Conservation (phyloP, 2,113 vertebrate genomes). For the Apeltes quadracus region DNA sequence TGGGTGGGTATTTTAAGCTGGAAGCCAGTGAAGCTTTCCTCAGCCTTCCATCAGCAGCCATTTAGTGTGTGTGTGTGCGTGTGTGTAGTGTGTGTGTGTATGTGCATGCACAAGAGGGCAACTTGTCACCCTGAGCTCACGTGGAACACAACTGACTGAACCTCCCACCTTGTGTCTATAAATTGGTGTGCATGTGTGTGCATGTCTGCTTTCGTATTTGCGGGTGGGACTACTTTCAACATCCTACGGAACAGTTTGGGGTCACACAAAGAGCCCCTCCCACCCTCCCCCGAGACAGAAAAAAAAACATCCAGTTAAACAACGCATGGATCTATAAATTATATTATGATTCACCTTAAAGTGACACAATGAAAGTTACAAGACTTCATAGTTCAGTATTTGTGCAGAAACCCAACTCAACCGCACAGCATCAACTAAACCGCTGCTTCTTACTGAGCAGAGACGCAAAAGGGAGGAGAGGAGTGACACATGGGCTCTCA, state of each 20-base stretch:
- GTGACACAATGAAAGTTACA: neutral
- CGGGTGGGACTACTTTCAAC: constrained; percentile 37
- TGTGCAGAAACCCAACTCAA: neutral
- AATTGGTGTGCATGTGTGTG: neutral
- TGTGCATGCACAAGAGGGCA: constrained; percentile 35
- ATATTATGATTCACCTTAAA: constrained; percentile 23
- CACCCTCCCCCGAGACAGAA: constrained; percentile 12
- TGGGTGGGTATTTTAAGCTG: constrained; percentile 51
- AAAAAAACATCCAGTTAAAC: constrained; percentile 12
- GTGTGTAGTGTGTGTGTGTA: neutral
- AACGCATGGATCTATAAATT: neutral
- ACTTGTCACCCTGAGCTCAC: constrained; percentile 45
- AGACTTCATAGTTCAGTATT: constrained; percentile 1
- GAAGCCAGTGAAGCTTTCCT: constrained; percentile 44
- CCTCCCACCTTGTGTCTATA: neutral
- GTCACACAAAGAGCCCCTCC: constrained; percentile 22
- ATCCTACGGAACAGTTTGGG: constrained; percentile 29
- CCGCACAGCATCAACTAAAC: neutral
- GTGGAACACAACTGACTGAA: constrained; percentile 45
- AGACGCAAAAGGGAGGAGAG: neutral
- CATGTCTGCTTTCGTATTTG: constrained; percentile 14
- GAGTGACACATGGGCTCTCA: constrained; percentile 67
- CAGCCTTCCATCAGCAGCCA: constrained; percentile 25
- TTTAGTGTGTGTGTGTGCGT: constrained; percentile 31
- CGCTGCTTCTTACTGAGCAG: neutral